phyloP scores from a whole-genome alignment of 2,797 vertebrate species.

The Acipenser ruthenus region DNA sequence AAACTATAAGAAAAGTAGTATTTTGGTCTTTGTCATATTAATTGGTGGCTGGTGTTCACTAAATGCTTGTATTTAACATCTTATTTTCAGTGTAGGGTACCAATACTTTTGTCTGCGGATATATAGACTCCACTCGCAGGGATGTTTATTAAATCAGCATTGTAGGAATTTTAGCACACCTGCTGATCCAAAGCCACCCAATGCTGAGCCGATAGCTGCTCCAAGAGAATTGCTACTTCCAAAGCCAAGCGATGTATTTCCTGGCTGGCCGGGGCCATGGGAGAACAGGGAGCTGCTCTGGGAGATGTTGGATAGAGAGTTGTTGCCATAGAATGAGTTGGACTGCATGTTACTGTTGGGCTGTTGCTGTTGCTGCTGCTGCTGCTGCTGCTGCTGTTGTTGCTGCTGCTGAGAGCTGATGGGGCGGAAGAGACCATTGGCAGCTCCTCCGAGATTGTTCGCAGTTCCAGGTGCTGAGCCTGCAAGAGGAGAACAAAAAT shows the following conservation, averaged over 20 bases:
- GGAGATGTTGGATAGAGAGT: constrained; percentile 79
- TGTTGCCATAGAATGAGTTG: constrained; percentile 90
- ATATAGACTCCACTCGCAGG: too few species aligned
- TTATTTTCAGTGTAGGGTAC: too few species aligned
- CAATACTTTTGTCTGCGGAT: too few species aligned
- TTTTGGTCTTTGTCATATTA: too few species aligned
- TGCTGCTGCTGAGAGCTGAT: constrained; percentile 65
- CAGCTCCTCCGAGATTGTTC: constrained; percentile 81
- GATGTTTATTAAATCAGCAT: too few species aligned
- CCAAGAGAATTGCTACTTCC: constrained; percentile 83
- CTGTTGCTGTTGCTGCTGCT: constrained; percentile 59
- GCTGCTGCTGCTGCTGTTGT: constrained; percentile 57
- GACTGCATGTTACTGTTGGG: constrained; percentile 80
- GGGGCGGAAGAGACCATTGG: constrained; percentile 86
- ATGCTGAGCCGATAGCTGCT: constrained; percentile 86
- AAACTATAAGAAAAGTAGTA: too few species aligned
- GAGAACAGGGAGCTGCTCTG: constrained; percentile 97
- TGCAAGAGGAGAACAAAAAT: constrained; percentile 59
- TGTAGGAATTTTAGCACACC: constrained; percentile 52
- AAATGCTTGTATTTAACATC: too few species aligned
- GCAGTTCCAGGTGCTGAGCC: constrained; percentile 83
- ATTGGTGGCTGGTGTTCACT: too few species aligned
- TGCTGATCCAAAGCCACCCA: constrained; percentile 92
- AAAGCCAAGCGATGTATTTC: constrained; percentile 86
- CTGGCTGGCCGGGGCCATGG: constrained; percentile 80